A percentile compares a stretch with the other conserved stretches of the same genome.
Conservation (phyloP, 2,113 vertebrate species). For the Planiliza haematocheilus region DNA sequence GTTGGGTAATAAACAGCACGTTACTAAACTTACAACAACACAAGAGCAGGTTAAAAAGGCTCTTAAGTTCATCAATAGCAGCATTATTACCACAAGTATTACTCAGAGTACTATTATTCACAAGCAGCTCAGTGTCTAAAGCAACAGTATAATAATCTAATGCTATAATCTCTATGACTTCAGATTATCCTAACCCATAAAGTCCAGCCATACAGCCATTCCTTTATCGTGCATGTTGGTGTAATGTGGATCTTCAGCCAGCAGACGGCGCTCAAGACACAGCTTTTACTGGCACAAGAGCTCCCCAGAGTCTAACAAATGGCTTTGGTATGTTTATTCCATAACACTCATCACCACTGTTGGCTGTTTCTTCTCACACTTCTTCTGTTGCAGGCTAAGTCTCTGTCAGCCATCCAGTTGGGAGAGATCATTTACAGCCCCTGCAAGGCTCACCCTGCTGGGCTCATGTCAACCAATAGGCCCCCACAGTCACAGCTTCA, state of each 20-base stretch:
- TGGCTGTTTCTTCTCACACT: not conserved
- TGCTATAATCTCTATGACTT: no score
- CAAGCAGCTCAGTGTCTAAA: no score
- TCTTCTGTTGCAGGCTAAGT: not conserved
- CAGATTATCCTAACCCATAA: no score
- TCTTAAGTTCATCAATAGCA: no score
- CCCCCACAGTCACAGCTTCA: not conserved
- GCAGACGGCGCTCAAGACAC: not conserved
- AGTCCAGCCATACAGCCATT: no score
- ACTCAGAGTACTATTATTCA: no score
- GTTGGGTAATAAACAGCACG: no score
- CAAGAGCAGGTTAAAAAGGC: no score
- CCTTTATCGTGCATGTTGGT: no score
- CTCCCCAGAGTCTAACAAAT: not conserved
- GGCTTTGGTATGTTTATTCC: not conserved
- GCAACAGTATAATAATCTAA: no score
- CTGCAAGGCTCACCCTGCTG: not conserved
- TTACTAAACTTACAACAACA: no score
- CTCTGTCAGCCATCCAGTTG: constrained; percentile 24
- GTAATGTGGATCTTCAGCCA: not conserved
- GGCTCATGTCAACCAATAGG: not conserved
- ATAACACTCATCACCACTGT: not conserved
- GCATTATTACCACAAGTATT: no score
- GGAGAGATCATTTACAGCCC: constrained; percentile 22
- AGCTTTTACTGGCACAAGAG: not conserved